A percentile compares a stretch with the other conserved stretches of the same genome.
These are phyloP conservation scores for Philaethria dido DNA, from an alignment of 2,888 invertebrate genomes.

Conservation along the genomic window DNA sequence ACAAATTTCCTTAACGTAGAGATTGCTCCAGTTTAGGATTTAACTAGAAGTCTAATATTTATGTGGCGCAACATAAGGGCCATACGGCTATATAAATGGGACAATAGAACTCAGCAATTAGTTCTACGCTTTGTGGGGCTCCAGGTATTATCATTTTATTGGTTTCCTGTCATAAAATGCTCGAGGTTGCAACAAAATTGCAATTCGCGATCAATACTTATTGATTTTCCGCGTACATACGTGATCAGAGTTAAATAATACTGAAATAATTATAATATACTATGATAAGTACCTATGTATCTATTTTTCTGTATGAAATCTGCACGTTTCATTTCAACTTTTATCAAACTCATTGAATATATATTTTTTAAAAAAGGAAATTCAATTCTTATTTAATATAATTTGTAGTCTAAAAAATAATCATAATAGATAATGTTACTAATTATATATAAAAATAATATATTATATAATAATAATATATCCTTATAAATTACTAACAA, in stretches of 20 bases:
- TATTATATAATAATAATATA: no score
- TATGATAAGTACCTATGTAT: no score
- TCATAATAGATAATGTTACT: no score
- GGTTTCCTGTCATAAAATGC: slow-evolving; percentile 78
- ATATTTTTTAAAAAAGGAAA: no score
- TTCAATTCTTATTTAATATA: no score
- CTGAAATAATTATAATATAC: slow-evolving; percentile 11
- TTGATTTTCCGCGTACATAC: slow-evolving; percentile 63
- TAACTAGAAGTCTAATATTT: slow-evolving; percentile 16
- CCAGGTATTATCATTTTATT: slow-evolving; percentile 76
- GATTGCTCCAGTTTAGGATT: neutral
- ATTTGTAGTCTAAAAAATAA: no score
- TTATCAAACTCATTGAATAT: no score
- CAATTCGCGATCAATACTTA: slow-evolving; percentile 62
- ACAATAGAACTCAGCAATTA: slow-evolving; percentile 55
- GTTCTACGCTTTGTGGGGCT: slow-evolving; percentile 67
- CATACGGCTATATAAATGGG: slow-evolving; percentile 28
- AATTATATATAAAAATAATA: no score
- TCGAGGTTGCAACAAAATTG: slow-evolving; percentile 71
- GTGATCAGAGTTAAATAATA: slow-evolving; percentile 45
- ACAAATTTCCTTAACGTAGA: neutral
- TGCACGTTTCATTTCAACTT: neutral
- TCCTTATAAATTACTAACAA: no score
- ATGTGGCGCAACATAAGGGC: slow-evolving; percentile 23
- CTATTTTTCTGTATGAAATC: no score